Evolutionary conservation across 2,797 vertebrate genomes (phyloP).

Genomic region (Hirundo rustica): DNA sequence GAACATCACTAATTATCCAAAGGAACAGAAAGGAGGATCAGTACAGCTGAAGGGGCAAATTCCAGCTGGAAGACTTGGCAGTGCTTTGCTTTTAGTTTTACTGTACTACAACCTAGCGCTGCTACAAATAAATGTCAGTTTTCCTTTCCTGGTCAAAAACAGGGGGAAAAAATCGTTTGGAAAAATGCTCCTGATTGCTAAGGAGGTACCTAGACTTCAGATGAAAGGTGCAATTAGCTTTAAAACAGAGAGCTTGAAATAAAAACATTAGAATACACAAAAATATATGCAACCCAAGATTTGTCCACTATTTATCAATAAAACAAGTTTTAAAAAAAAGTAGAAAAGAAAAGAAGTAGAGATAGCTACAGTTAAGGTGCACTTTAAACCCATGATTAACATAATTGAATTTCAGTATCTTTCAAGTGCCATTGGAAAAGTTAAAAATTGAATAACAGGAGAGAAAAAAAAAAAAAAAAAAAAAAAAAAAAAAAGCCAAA

Average conservation of each 20-base stretch:
- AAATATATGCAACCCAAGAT: background rate
- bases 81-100: background rate
- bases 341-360: background rate
- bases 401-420: background rate
- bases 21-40: background rate
- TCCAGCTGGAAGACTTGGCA: background rate
- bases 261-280: background rate
- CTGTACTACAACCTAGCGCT: background rate
- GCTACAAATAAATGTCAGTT: background rate
- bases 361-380: background rate
- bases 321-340: accelerated
- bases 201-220: background rate
- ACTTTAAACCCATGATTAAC: background rate
- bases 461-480: background rate
- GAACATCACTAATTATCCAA: background rate
- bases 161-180: background rate
- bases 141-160: background rate
- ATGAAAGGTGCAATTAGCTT: background rate
- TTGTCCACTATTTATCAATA: background rate
- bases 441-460: background rate
- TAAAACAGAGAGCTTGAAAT: background rate
- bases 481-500: background rate
- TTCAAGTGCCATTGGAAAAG: background rate
- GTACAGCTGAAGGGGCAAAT: background rate
- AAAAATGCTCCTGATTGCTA: background rate